Evolutionary conservation across 2,113 vertebrate genomes (phyloP), one percentile per base, ranked within the genome.

Genomic region (Lasiurus borealis): DNA sequence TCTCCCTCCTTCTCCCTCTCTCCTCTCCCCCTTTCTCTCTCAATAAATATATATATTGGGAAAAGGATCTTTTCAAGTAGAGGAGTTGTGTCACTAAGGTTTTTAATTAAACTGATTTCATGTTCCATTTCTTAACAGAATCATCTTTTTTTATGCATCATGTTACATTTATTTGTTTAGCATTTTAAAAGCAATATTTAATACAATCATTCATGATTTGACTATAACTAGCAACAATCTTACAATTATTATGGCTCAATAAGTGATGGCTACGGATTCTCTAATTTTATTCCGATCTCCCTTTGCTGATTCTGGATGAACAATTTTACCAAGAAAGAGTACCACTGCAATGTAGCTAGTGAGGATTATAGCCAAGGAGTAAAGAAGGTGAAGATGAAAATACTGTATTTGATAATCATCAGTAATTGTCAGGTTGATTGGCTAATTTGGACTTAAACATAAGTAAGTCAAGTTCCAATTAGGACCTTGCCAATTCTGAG

Each of bases 31-130:
- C 59, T 62, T 62, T 11, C 59, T 62, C 21, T 59, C 25, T 62
- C 59, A 62, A 64, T 31, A 64, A 31, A 66, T 62, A 62, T 27
- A 62, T 62, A 68, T 78, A 69, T 62, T 93, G 40, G 44, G n/a
- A 54, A 91, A 84, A 85, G n/a, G 29, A 80, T 85, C 2, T 21
- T 96, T 91, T 96, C 21, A 75, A 77, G 31, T 36, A 69, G 21
- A 94, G 36, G n/a, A 68, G 15, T 73, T 91, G 52, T 34, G 84
- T 72, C n/a, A 93, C 66, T 88, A 21, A 68, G 12, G 12, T 84
- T 93, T 91, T 85, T 85, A 82, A 90, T 82, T 75, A 92, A 72
- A 9, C 27, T 27, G 34, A 68, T 90, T 94, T 90, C 76, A 90
- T 44, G 40, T 88, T 69, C 62, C 7, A 44, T 91, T 95, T 77